Percentiles rank a stretch among this genome's conserved stretches.
Conservation (phyloP, 2,113 vertebrate genomes). For the Clupea harengus region DNA sequence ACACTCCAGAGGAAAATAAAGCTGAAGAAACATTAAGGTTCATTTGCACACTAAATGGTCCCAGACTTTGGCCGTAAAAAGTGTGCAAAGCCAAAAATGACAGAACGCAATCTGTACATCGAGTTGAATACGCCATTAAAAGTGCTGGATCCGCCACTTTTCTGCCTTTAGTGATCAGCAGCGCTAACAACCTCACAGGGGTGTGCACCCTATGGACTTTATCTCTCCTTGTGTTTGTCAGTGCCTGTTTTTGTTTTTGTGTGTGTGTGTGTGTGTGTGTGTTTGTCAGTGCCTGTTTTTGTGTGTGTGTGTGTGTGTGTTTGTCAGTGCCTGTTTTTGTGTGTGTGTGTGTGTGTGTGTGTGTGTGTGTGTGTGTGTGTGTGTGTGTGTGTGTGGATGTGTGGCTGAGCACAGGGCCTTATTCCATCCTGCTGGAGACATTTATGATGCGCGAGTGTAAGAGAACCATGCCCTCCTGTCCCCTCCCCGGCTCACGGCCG, state of each 20-base stretch:
- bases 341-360: not conserved
- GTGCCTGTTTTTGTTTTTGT: not conserved
- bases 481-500: slow-evolving; percentile 44
- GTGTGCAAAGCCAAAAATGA: not conserved
- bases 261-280: not conserved
- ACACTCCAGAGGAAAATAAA: not conserved
- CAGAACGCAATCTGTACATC: not conserved
- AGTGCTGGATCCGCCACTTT: not conserved
- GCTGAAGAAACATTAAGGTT: not conserved
- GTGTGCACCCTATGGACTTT: too few species aligned
- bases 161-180: not conserved
- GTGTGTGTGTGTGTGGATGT: too few species aligned
- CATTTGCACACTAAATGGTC: not conserved
- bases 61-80: not conserved
- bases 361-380: slow-evolving; percentile 8
- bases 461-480: slow-evolving; percentile 54
- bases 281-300: too few species aligned
- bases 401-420: not conserved
- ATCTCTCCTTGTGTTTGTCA: not conserved
- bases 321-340: too few species aligned
- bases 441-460: slow-evolving; percentile 67
- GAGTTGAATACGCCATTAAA: not conserved
- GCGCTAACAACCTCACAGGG: not conserved
- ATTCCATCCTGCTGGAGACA: slow-evolving; percentile 50
- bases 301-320: too few species aligned